phyloP scores from a whole-genome alignment of 2,888 invertebrate species.

The Stomorhina lunata region DNA sequence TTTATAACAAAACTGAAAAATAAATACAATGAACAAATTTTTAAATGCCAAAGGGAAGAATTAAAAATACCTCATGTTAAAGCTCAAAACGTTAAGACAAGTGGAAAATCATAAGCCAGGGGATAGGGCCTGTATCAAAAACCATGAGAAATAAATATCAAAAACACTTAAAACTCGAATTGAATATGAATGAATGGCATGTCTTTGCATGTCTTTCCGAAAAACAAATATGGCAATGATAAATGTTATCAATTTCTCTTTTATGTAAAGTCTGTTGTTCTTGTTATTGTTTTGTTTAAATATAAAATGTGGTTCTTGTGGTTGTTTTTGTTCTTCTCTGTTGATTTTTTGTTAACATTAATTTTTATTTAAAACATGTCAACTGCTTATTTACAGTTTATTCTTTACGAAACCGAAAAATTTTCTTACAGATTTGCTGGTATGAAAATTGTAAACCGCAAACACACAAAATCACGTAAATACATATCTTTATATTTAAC shows the following conservation, averaged over 20 bases:
- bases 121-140: no score
- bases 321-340: background rate
- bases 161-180: no score
- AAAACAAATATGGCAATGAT: background rate
- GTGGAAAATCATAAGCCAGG: no score
- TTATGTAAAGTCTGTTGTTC: background rate
- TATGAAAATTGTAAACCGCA: background rate
- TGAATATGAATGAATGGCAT: no score
- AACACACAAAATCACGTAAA: background rate
- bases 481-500: background rate
- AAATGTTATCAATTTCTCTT: background rate
- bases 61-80: no score
- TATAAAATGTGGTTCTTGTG: background rate
- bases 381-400: background rate
- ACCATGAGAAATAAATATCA: no score
- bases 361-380: constrained; percentile 5
- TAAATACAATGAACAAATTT: no score
- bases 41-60: no score
- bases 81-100: no score
- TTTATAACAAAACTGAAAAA: no score
- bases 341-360: background rate
- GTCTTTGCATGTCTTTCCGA: no score
- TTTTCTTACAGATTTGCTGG: background rate
- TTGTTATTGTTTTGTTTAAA: no score
- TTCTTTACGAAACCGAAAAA: background rate